Percentiles rank a stretch among this genome's conserved stretches.
phyloP scores from a whole-genome alignment of 2,797 vertebrate genomes.

The Hozukius guyotensis region DNA sequence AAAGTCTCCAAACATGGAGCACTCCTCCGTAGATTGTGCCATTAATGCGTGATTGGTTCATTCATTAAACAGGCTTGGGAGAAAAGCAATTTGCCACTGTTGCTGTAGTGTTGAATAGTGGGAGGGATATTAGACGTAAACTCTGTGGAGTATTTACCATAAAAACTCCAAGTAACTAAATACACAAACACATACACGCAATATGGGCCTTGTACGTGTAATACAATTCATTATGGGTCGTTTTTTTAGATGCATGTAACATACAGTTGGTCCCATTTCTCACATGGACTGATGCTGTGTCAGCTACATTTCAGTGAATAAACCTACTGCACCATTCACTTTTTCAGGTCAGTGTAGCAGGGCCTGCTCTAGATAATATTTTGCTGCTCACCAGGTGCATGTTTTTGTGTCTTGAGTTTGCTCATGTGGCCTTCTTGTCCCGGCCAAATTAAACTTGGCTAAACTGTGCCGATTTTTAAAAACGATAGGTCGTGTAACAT shows the following conservation, averaged over 20 bases:
- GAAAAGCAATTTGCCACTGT: slow-evolving; percentile 23
- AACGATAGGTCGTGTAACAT: not conserved
- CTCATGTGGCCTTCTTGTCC: not conserved
- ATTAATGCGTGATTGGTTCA: slow-evolving; percentile 33
- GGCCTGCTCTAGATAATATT: not conserved
- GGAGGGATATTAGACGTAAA: slow-evolving; percentile 4
- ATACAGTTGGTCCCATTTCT: not conserved
- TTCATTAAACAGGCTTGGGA: slow-evolving; percentile 27
- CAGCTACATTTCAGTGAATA: not conserved
- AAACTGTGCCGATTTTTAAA: not conserved
- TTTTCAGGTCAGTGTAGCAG: not conserved
- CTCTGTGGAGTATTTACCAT: slow-evolving; percentile 1
- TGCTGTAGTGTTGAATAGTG: slow-evolving; percentile 18
- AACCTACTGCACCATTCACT: not conserved
- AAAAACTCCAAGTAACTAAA: not conserved
- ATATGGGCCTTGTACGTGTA: not conserved
- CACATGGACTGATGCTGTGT: not conserved
- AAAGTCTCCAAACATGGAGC: slow-evolving; percentile 22
- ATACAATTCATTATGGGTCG: not conserved
- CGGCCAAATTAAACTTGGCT: not conserved
- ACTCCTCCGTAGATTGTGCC: slow-evolving; percentile 19
- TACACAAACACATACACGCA: not conserved
- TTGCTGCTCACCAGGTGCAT: not conserved
- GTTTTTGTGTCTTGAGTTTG: not conserved
- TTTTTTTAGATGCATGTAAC: not conserved